Evolutionary conservation across 2,888 invertebrate genomes (phyloP).

Genomic region (Phalera bucephala): DNA sequence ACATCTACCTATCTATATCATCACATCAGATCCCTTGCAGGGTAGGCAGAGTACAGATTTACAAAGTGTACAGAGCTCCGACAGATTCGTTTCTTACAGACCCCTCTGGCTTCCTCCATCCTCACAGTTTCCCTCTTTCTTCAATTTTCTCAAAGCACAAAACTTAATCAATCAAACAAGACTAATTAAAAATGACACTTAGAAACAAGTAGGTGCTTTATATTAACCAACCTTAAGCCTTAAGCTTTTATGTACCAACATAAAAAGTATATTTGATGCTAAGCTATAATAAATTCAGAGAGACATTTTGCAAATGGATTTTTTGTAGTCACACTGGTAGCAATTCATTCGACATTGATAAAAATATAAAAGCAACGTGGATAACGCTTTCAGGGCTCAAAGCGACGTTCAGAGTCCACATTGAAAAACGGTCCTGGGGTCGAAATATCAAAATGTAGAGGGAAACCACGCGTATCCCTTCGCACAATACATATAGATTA

Average conservation of each 20-base stretch:
- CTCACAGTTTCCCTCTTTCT: no score
- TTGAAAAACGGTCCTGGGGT: slow-evolving; percentile 67
- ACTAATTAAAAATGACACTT: no score
- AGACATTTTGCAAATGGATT: slow-evolving; percentile 58
- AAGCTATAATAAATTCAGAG: slow-evolving; percentile 29
- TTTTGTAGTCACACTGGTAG: slow-evolving; percentile 58
- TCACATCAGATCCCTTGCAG: no score
- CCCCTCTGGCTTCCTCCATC: no score
- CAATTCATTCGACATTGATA: slow-evolving; percentile 65
- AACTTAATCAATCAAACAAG: no score
- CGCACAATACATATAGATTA: slow-evolving; percentile 1
- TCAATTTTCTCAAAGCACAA: no score
- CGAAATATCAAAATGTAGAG: slow-evolving; percentile 56
- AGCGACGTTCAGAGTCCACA: slow-evolving; percentile 59
- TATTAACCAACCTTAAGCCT: no score
- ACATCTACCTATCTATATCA: no score
- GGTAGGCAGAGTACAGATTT: no score
- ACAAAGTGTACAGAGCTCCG: no score
- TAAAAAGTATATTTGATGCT: slow-evolving; percentile 33
- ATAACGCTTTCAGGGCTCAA: slow-evolving; percentile 69
- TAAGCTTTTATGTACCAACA: slow-evolving; percentile 25
- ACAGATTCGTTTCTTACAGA: no score
- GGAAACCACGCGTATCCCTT: slow-evolving; percentile 40
- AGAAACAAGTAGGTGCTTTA: slow-evolving; percentile 9
- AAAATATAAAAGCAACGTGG: slow-evolving; percentile 69